Evolutionary conservation across 1,140 invertebrate species (phyloP).

Genomic region (Heliconius hewitsoni): DNA sequence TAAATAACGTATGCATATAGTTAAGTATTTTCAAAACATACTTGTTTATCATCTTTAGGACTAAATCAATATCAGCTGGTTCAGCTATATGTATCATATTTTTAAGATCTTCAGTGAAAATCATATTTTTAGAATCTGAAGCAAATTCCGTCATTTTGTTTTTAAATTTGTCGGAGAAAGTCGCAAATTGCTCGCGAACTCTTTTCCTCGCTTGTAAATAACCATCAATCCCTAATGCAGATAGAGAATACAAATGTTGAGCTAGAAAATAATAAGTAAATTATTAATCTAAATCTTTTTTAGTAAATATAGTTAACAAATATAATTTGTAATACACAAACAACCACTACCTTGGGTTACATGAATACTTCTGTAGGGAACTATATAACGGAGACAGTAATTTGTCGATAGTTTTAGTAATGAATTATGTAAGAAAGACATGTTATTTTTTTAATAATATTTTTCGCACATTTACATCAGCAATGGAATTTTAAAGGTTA

Average conservation of each 20-base stretch:
- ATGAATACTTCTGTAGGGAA: slow-evolving; percentile 48
- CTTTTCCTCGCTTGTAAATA: slow-evolving; percentile 81
- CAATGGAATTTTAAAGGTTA: neutral
- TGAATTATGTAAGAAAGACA: slow-evolving; percentile 58
- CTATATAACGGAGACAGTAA: slow-evolving; percentile 46
- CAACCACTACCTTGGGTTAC: slow-evolving; percentile 44
- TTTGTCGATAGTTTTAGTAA: slow-evolving; percentile 45
- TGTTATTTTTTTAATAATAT: slow-evolving; percentile 20
- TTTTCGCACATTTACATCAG: neutral
- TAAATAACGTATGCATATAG: neutral
- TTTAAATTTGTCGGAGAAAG: slow-evolving; percentile 84
- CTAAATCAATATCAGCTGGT: slow-evolving; percentile 84
- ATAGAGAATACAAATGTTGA: slow-evolving; percentile 78
- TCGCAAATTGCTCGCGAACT: slow-evolving; percentile 81
- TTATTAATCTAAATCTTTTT: neutral
- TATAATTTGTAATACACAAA: neutral
- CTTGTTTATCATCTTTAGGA: slow-evolving; percentile 86
- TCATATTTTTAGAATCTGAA: slow-evolving; percentile 82
- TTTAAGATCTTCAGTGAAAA: slow-evolving; percentile 93
- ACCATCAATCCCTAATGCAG: slow-evolving; percentile 82
- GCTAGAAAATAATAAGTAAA: slow-evolving; percentile 48
- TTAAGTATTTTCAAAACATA: slow-evolving; percentile 76
- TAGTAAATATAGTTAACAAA: neutral
- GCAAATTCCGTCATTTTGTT: slow-evolving; percentile 85
- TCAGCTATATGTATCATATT: slow-evolving; percentile 88